Evolutionary conservation across 92 coral and sea anemone genomes (phyloP).

Genomic region (Epizoanthus ramosus): DNA sequence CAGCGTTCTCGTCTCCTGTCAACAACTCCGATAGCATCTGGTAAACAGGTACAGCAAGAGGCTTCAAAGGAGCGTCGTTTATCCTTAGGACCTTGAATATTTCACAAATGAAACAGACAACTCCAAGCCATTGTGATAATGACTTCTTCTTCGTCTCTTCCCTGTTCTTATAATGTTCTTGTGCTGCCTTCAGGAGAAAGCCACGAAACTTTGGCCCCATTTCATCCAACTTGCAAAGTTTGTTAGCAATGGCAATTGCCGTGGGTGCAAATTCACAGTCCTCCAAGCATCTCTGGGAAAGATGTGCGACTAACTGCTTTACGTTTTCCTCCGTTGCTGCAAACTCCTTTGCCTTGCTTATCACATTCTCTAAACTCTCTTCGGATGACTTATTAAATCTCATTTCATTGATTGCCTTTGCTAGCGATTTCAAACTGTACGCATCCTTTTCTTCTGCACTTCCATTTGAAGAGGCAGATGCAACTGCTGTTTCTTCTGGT

Average conservation of each 20-base stretch:
- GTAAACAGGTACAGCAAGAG: slow-evolving; percentile 72
- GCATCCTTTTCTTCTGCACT: not conserved
- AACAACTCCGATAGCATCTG: slow-evolving; percentile 72
- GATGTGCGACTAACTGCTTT: slow-evolving; percentile 60
- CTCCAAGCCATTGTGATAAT: slow-evolving; percentile 69
- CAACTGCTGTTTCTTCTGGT: not conserved
- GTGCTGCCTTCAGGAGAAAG: slow-evolving; percentile 68
- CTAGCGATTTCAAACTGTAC: slow-evolving; percentile 12
- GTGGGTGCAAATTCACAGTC: slow-evolving; percentile 66
- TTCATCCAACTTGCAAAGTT: slow-evolving; percentile 59
- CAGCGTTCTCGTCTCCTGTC: slow-evolving; percentile 21
- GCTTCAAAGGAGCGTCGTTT: slow-evolving; percentile 71
- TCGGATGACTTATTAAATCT: slow-evolving; percentile 47
- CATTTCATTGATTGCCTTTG: slow-evolving; percentile 44
- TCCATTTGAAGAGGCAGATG: slow-evolving; percentile 3
- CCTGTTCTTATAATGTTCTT: slow-evolving; percentile 84
- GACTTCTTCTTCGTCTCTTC: slow-evolving; percentile 59
- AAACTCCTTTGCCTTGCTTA: slow-evolving; percentile 47
- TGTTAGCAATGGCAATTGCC: slow-evolving; percentile 61
- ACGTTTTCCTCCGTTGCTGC: slow-evolving; percentile 58
- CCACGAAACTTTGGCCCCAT: slow-evolving; percentile 72
- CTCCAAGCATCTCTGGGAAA: slow-evolving; percentile 62
- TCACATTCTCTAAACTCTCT: slow-evolving; percentile 34
- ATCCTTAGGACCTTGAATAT: slow-evolving; percentile 72
- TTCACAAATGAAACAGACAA: slow-evolving; percentile 75